Percentiles rank a stretch among this genome's conserved stretches.
Conservation (phyloP, 2,888 invertebrate species). For the Antheraea assamensis region DNA sequence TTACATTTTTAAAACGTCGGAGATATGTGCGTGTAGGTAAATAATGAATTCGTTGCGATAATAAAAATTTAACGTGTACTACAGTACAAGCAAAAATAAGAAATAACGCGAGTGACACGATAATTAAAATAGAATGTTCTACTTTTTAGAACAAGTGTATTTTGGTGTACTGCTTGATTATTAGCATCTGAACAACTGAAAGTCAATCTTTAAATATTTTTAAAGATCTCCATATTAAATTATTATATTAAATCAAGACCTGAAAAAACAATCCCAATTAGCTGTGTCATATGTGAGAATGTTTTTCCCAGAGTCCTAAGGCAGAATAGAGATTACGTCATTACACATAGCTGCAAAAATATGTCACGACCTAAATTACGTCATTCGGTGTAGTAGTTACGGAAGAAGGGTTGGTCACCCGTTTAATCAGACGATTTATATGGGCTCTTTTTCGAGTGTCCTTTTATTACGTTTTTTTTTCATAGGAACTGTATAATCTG, state of each 20-base stretch:
- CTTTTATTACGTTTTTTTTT: not conserved
- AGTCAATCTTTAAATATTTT: no score
- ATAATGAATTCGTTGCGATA: conserved; percentile 10
- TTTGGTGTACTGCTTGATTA: not conserved
- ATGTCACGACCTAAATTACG: conserved; percentile 13
- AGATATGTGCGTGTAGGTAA: conserved; percentile 6
- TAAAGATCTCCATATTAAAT: no score
- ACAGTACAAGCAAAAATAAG: not conserved
- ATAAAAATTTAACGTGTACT: not conserved
- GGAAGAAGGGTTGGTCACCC: conserved; percentile 1
- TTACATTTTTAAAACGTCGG: not conserved
- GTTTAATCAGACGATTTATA: not conserved
- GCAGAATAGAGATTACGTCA: conserved; percentile 3
- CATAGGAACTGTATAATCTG: no score
- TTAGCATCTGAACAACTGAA: no score
- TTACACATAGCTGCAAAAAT: conserved; percentile 5
- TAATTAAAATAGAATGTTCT: not conserved
- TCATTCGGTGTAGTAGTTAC: not conserved
- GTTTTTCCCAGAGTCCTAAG: not conserved
- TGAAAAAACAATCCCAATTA: not conserved
- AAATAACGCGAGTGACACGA: not conserved
- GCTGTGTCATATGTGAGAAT: not conserved
- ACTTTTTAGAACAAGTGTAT: not conserved
- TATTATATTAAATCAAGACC: no score
- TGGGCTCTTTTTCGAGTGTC: not conserved